Base-by-base conservation (phyloP, 2,113 vertebrate species). In the Thryonomys swinderianus region DNA sequence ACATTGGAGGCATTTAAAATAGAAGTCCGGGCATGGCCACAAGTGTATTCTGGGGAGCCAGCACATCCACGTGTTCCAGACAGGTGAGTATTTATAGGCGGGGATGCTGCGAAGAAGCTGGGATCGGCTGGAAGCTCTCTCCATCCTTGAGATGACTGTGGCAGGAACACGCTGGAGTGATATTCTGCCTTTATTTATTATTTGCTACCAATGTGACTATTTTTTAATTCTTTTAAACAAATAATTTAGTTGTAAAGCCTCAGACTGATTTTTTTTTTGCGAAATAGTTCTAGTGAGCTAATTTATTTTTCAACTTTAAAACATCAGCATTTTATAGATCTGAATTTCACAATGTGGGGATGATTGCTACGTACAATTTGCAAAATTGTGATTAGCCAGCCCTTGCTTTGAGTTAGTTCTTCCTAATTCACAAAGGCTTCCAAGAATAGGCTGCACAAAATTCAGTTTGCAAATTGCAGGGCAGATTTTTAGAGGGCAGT, bases 341-440 rank as follows among this genome's bases (percentile, higher is more conserved):
- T 97, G 98, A 98, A 98, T 97, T 98, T 98, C 98, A 99, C 98
- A 98, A 98, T 99, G 98, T 98, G 98, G 93, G 97, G 98, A 98
- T 99, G 98, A 98, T 99, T 98, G 98, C 98, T 98, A 98, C 96
- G 98, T 98, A 98, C 98, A 98, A 98, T 98, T 98, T 98, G 98
- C 98, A 98, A 98, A 98, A 98, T 98, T 98, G 98, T 98, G 98
- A 99, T 99, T 98, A 98, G 98, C 98, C 98, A 98, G 98, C 97
- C 98, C 98, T 98, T 98, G 98, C 98, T 98, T 98, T 92, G 97
- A 98, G 98, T 98, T 98, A 98, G 97, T 98, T 98, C 98, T 97
- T 97, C 98, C 97, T 98, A 98, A 98, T 98, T 98, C 98, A 98
- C 98, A 98, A 98, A 98, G 98, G 96, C 97, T 98, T 98, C 98